These are phyloP conservation scores for Drosophila baimaii DNA, from an alignment of 1,140 invertebrate genomes.

Conservation along the genomic window DNA sequence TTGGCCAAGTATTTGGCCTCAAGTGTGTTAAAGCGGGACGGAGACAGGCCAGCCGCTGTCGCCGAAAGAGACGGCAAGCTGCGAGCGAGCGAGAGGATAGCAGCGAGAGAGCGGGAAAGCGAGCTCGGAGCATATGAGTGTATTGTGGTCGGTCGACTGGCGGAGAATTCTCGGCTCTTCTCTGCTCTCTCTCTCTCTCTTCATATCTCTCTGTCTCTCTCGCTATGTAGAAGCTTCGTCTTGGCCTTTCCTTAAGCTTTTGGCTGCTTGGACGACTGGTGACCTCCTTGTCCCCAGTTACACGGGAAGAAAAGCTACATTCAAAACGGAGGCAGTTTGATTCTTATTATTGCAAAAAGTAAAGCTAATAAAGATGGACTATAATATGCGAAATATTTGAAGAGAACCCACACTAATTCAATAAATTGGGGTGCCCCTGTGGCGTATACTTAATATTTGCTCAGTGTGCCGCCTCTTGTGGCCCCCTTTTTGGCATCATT, in stretches of 20 bases:
- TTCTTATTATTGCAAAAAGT: not conserved
- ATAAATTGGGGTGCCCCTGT: too few species aligned
- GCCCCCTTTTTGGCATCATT: not conserved
- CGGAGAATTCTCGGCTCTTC: conserved; percentile 64
- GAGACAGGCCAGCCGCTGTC: conserved; percentile 29
- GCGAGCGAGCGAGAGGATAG: not conserved
- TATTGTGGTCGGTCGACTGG: conserved; percentile 47
- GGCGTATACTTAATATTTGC: conserved; percentile 29
- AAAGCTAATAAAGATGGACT: not conserved
- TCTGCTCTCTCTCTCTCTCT: conserved; percentile 20
- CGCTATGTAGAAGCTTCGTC: conserved; percentile 3
- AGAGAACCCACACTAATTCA: too few species aligned
- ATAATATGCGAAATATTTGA: not conserved
- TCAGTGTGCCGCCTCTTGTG: not conserved
- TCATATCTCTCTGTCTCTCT: conserved; percentile 15
- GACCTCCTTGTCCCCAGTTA: not conserved
- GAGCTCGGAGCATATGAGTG: conserved; percentile 50
- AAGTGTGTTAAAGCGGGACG: conserved; percentile 62
- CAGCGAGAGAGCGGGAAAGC: conserved; percentile 33
- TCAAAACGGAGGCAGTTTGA: not conserved
- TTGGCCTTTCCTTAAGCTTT: conserved; percentile 33
- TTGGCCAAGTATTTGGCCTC: conserved; percentile 81
- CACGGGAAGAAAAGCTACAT: conserved; percentile 13
- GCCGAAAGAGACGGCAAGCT: conserved; percentile 27
- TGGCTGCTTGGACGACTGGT: not conserved